Conservation (phyloP, 2,113 vertebrate species). For the Scortum barcoo region DNA sequence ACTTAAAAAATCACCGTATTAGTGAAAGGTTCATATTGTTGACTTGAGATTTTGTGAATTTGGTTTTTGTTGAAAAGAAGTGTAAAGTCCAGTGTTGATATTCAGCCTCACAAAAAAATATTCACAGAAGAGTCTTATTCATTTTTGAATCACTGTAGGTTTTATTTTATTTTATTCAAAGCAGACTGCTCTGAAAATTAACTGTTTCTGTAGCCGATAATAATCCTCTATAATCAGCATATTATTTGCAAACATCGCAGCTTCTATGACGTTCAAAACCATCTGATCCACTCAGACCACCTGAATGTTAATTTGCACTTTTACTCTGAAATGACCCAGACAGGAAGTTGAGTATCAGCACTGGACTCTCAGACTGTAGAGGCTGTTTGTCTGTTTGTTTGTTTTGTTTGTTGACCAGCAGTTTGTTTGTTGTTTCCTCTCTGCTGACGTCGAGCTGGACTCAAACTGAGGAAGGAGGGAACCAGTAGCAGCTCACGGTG, state of each 20-base stretch:
- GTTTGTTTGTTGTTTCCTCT: conserved; percentile 36
- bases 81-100: conserved; percentile 36
- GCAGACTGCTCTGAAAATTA: not conserved
- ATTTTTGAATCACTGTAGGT: not conserved
- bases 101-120: not conserved
- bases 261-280: not conserved
- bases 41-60: not conserved
- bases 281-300: too few relatives aligned
- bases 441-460: conserved; percentile 54
- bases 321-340: not conserved
- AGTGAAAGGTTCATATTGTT: conserved; percentile 23
- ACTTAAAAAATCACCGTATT: not conserved
- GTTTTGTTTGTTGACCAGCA: conserved; percentile 14
- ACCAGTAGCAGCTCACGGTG: conserved; percentile 52
- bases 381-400: conserved; percentile 16
- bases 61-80: conserved; percentile 3
- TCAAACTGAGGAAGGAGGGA: conserved; percentile 40
- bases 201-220: conserved; percentile 20
- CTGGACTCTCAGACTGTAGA: conserved; percentile 13
- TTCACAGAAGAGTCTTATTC: not conserved
- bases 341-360: conserved; percentile 1
- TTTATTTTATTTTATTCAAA: not conserved
- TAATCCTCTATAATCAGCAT: not conserved
- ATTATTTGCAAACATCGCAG: not conserved
- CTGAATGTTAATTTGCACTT: not conserved